Percentiles rank a stretch among this genome's conserved stretches.
phyloP scores from a whole-genome alignment of 2,888 invertebrate species.

The Thera obeliscata region DNA sequence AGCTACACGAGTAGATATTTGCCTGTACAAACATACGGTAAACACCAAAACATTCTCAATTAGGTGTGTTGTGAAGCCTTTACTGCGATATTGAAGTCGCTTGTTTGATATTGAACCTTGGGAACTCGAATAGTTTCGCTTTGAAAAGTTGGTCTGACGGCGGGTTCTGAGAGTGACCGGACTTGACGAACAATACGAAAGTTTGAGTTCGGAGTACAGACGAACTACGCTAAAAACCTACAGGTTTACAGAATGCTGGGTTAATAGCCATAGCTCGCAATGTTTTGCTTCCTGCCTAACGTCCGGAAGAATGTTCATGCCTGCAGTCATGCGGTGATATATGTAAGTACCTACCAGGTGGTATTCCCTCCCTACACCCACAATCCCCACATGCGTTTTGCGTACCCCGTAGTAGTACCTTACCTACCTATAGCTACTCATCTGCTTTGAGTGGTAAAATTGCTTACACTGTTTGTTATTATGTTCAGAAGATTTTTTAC shows the following conservation, averaged over 20 bases:
- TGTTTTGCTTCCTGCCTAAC: not conserved
- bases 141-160: slow-evolving; percentile 66
- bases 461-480: no score
- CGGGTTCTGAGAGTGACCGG: slow-evolving; percentile 67
- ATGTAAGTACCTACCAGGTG: not conserved
- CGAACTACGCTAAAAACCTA: slow-evolving; percentile 4
- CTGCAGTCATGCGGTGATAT: not conserved
- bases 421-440: no score
- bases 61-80: slow-evolving; percentile 57
- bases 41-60: slow-evolving; percentile 52
- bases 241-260: not conserved
- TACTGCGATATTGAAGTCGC: slow-evolving; percentile 44
- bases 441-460: not conserved
- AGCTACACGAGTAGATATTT: slow-evolving; percentile 41
- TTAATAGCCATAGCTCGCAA: not conserved
- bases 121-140: slow-evolving; percentile 65
- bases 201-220: slow-evolving; percentile 56
- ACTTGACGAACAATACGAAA: slow-evolving; percentile 69
- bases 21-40: slow-evolving; percentile 27
- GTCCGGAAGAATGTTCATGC: not conserved
- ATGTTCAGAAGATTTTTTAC: no score
- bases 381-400: not conserved
- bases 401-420: no score
- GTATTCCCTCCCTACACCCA: not conserved
- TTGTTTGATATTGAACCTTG: slow-evolving; percentile 62